Conservation (phyloP, 2,888 invertebrate genomes). For the Melolontha melolontha region DNA sequence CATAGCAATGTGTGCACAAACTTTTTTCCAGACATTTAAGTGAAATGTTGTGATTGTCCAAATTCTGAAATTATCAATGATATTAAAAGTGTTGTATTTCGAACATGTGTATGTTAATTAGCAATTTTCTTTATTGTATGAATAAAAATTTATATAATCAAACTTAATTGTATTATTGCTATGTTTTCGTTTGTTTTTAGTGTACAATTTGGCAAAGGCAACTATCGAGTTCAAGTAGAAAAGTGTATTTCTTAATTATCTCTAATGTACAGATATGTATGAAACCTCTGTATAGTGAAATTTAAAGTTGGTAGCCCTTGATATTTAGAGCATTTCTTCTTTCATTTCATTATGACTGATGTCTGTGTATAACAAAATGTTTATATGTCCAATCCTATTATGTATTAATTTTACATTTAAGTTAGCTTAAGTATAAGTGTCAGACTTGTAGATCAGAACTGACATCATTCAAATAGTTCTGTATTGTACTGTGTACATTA, state of each 20-base stretch:
- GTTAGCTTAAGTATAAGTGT: constrained; percentile 57
- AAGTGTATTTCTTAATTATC: not conserved
- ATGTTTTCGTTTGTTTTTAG: not conserved
- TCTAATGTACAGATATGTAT: too few relatives aligned
- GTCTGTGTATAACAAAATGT: constrained; percentile 53
- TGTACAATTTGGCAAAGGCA: constrained; percentile 5
- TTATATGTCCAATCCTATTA: constrained; percentile 54
- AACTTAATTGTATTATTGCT: constrained; percentile 33
- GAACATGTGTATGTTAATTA: constrained; percentile 32
- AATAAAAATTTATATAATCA: constrained; percentile 37
- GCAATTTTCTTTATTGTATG: constrained; percentile 25
- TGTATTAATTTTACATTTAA: constrained; percentile 53
- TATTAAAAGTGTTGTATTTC: constrained; percentile 20
- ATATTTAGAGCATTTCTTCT: not conserved
- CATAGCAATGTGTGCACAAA: constrained; percentile 30
- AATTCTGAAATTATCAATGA: constrained; percentile 28
- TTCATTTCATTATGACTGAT: constrained; percentile 19
- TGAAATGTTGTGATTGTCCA: constrained; percentile 37
- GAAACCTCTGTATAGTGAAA: too few relatives aligned
- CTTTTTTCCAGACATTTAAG: constrained; percentile 16
- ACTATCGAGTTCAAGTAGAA: constrained; percentile 1
- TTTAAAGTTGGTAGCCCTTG: not conserved
- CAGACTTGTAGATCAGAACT: constrained; percentile 62
- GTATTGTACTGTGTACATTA: constrained; percentile 66
- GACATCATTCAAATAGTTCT: constrained; percentile 60